These are phyloP conservation scores for Amphipyra berbera DNA, from an alignment of 2,888 invertebrate species.

Conservation along the genomic window DNA sequence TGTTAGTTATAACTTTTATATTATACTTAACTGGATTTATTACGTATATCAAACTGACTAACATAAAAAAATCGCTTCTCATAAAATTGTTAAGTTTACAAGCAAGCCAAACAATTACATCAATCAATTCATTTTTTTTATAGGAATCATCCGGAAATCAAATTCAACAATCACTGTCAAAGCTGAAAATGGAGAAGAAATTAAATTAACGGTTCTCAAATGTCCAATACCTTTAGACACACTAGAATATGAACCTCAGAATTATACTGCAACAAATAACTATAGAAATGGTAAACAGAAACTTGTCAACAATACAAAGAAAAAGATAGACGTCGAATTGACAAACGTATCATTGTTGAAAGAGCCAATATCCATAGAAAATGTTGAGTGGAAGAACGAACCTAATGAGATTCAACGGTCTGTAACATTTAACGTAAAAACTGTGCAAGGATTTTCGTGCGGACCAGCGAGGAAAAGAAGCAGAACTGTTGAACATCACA, in stretches of 20 bases:
- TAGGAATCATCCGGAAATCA: constrained; percentile 76
- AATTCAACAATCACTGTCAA: constrained; percentile 73
- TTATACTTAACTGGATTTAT: no score
- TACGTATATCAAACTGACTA: no score
- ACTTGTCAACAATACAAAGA: constrained; percentile 7
- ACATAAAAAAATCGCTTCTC: no score
- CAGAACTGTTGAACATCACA: constrained; percentile 45
- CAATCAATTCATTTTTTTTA: constrained; percentile 64
- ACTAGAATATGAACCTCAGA: constrained; percentile 65
- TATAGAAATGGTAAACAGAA: constrained; percentile 24
- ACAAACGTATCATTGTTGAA: constrained; percentile 63
- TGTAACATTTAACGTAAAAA: constrained; percentile 66
- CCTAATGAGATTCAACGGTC: constrained; percentile 40
- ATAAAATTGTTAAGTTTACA: no score
- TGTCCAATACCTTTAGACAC: constrained; percentile 71
- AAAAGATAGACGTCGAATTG: constrained; percentile 13
- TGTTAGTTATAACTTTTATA: no score
- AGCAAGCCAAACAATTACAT: no score
- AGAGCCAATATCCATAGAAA: constrained; percentile 71
- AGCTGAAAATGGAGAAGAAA: constrained; percentile 72
- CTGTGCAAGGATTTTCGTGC: constrained; percentile 55
- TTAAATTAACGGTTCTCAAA: constrained; percentile 71
- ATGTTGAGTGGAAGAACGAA: constrained; percentile 58
- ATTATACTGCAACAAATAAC: constrained; percentile 21
- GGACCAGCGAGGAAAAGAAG: constrained; percentile 44